These are phyloP conservation scores for Lerista edwardsae DNA, from an alignment of 2,797 vertebrate genomes.

Conservation along the genomic window DNA sequence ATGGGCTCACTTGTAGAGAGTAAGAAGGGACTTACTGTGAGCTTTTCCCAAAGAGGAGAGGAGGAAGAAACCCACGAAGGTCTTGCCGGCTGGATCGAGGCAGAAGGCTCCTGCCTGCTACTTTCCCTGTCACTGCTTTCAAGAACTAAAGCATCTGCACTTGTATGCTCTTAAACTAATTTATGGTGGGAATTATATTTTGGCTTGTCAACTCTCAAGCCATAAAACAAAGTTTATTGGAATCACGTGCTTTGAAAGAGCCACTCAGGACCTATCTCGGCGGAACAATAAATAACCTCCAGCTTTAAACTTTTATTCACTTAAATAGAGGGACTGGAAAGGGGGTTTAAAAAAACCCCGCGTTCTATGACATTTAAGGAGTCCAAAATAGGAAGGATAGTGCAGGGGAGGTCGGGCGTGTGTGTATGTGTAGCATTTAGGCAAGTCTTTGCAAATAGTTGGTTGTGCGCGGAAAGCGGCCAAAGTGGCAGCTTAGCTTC, in stretches of 20 bases:
- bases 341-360: too few relatives aligned
- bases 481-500: conserved; percentile 36
- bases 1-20: conserved; percentile 35
- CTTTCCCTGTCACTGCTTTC: conserved; percentile 84
- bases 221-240: conserved; percentile 99
- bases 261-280: conserved; percentile 93
- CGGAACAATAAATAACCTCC: conserved; percentile 97
- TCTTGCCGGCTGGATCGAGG: conserved; percentile 75
- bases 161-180: conserved; percentile 95
- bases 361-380: conserved; percentile 70
- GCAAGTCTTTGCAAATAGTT: conserved; percentile 45
- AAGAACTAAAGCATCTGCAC: conserved; percentile 94
- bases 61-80: conserved; percentile 59
- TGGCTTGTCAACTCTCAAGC: conserved; percentile 99
- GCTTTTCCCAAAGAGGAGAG: conserved; percentile 62
- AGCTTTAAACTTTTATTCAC: conserved; percentile 92
- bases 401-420: conserved; percentile 58
- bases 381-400: conserved; percentile 62
- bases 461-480: conserved; percentile 38
- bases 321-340: conserved; percentile 77
- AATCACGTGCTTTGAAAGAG: conserved; percentile 97
- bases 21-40: conserved; percentile 84
- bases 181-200: conserved; percentile 99
- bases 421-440: conserved; percentile 13
- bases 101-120: conserved; percentile 79